phyloP scores from a whole-genome alignment of 1,140 invertebrate genomes.

The Dendrolimus kikuchii region DNA sequence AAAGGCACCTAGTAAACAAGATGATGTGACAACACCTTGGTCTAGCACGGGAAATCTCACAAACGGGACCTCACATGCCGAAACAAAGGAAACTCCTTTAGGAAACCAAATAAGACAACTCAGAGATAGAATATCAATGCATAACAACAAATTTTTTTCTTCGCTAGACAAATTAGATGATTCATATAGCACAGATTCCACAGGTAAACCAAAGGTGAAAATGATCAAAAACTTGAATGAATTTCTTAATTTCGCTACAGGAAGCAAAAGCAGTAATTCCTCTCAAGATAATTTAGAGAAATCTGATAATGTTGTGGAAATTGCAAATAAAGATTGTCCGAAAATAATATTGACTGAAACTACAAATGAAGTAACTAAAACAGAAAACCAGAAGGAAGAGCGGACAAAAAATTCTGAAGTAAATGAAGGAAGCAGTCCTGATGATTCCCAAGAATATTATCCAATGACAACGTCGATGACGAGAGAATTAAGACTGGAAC shows the following conservation, averaged over 20 bases:
- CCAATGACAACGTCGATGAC: conserved; percentile 91
- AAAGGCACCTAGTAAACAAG: conserved; percentile 27
- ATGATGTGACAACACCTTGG: conserved; percentile 20
- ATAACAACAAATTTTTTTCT: conserved; percentile 70
- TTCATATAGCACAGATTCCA: conserved; percentile 21
- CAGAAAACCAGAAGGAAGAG: background rate
- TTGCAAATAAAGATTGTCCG: conserved; percentile 38
- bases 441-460: conserved; percentile 86
- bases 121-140: conserved; percentile 60
- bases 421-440: conserved; percentile 79
- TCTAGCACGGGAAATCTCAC: conserved; percentile 50
- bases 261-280: conserved; percentile 72
- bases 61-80: conserved; percentile 40
- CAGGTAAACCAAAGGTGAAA: conserved; percentile 61
- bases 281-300: conserved; percentile 46
- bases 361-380: conserved; percentile 32
- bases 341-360: conserved; percentile 52
- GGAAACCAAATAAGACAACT: conserved; percentile 59
- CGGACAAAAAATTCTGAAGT: conserved; percentile 30
- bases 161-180: conserved; percentile 71
- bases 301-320: conserved; percentile 45
- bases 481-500: conserved; percentile 83
- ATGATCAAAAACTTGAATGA: conserved; percentile 89
- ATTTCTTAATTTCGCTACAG: conserved; percentile 83
- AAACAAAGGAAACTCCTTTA: conserved; percentile 43